Percentiles rank a stretch among this genome's conserved stretches.
These are phyloP conservation scores for Escarpia spicata DNA, from an alignment of 2,888 invertebrate species.

Conservation along the genomic window DNA sequence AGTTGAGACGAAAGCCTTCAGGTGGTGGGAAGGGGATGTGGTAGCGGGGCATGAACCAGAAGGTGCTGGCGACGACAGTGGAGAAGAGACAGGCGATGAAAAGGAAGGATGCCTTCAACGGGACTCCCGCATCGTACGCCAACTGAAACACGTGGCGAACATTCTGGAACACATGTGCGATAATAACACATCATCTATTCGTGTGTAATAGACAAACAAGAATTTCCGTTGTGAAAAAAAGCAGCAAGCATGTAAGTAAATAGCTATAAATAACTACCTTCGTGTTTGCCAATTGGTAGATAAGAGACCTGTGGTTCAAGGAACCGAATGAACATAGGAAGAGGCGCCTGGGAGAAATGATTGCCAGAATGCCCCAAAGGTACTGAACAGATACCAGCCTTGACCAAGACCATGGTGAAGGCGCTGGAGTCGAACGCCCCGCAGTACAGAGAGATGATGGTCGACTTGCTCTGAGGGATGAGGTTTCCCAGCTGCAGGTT, in stretches of 20 bases:
- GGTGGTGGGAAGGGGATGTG: slow-evolving; percentile 41
- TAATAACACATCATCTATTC: neutral
- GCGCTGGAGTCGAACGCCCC: slow-evolving; percentile 46
- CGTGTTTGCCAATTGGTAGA: no score
- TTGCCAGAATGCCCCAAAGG: neutral
- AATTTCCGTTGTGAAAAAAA: neutral
- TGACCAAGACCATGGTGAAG: slow-evolving; percentile 41
- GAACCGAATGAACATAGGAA: no score
- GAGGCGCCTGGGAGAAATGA: no score
- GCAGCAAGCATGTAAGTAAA: neutral
- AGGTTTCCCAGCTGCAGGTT: slow-evolving; percentile 45
- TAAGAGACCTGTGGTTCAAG: no score
- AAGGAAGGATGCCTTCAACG: slow-evolving; percentile 38
- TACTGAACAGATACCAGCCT: slow-evolving; percentile 33
- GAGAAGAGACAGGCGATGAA: slow-evolving; percentile 36
- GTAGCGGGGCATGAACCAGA: slow-evolving; percentile 38
- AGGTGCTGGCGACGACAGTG: slow-evolving; percentile 38
- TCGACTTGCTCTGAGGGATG: slow-evolving; percentile 42
- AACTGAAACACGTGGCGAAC: slow-evolving; percentile 32
- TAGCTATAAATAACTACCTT: no score
- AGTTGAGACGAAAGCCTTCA: slow-evolving; percentile 29
- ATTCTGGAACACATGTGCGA: neutral
- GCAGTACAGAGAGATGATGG: slow-evolving; percentile 44
- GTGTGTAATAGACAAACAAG: neutral
- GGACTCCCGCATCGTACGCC: slow-evolving; percentile 39